Base-by-base conservation (phyloP, 2,888 invertebrate species). In the Caenorhabditis sp. region DNA sequence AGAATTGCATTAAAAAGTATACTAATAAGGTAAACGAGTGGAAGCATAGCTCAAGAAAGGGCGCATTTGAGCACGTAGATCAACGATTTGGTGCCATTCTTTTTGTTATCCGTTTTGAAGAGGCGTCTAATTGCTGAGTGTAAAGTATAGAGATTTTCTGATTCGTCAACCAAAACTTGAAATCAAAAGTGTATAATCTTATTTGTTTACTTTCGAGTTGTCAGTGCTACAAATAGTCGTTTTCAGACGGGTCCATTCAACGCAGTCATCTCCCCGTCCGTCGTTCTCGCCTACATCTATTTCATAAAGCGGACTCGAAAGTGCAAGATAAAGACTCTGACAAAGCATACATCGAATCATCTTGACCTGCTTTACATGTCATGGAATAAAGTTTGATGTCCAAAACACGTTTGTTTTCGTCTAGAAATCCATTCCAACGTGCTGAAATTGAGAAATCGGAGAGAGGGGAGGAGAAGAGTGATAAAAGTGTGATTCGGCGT, bases 221-320 rank as follows among this genome's bases (percentile, higher is more conserved):
- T n/a, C n/a, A n/a, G n/a, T n/a, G n/a, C 35, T 35, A 13, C 9
- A 35, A 35, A 35, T 35, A 2, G 2, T 20, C 43, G 26, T 50
- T 52, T 63, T 13, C 50, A 66, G 66, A 66, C 66, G 5, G 48
- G 56, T 17, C 66, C 66, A 30, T 66, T 66, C 56, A 66, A 66
- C 24, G 66, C 56, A 0, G 24, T 66, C 20, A 20, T 48, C 17
- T 56, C 66, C 0, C 66, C 66, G 7, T 50, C 48, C 1, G 56
- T 50, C 2, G 66, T 66, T 11, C 27, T 66, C 7, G 24, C 50
- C 13, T 66, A 56, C 27, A 46, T 56, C 7, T 37, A 30, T 24
- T 50, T 26, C 13, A 66, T 66, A 3, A 20, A 26, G 8, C 45
- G 46, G 13, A 56, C 22, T 24, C 46, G 66, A 27, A 56, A 66